Percentiles rank a stretch among this genome's conserved stretches.
Conservation (phyloP, 2,113 vertebrate genomes). For the Rhynchomys soricoides region DNA sequence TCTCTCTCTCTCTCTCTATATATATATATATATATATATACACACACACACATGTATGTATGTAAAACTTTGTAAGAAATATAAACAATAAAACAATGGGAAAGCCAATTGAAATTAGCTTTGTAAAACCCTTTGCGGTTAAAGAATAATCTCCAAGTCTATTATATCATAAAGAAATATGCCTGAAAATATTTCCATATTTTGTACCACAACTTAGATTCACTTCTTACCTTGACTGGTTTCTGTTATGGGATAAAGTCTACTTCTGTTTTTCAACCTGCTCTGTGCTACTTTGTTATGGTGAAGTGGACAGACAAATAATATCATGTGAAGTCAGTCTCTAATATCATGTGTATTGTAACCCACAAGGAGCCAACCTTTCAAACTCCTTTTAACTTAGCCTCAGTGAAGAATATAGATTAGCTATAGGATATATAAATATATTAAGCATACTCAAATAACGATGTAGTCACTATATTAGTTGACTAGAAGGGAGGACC, state of each 20-base stretch:
- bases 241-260: neutral
- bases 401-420: neutral
- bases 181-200: neutral
- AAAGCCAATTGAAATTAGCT: neutral
- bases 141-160: neutral
- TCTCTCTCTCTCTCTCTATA: no score
- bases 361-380: neutral
- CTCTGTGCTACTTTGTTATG: neutral
- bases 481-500: neutral
- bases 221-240: neutral
- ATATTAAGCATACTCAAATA: neutral
- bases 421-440: neutral
- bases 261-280: fast-evolving
- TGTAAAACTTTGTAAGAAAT: neutral
- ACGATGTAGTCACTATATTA: neutral
- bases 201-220: neutral
- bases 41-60: no score
- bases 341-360: neutral
- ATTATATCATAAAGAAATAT: neutral
- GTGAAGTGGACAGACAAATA: neutral
- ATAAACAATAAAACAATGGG: neutral
- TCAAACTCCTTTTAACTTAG: neutral
- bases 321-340: neutral
- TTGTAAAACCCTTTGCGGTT: neutral
- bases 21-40: neutral